Base-by-base conservation (phyloP, 2,888 invertebrate genomes). In the Harmothoe impar region DNA sequence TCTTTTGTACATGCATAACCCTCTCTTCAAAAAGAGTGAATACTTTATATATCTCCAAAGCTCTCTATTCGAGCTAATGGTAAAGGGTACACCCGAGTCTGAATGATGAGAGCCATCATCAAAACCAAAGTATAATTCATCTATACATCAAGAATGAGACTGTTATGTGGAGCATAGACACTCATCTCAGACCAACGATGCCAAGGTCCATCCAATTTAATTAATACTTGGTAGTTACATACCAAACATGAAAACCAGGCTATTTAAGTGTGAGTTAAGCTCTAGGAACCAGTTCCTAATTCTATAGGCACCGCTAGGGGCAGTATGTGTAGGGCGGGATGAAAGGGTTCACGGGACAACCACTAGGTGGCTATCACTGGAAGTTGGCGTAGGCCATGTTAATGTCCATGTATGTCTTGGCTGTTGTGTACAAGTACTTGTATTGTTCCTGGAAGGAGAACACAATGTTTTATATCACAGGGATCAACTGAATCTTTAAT, bases 341-440 rank as follows among this genome's bases (percentile, higher is more conserved):
- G 72, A 25, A 25, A 29, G 3, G 17, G 25, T 72, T 72, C 5
- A 15, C 25, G 3, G 10, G 29, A 0, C 25, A 3, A 15, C 29
- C 31, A 25, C 29, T 15, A 72, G 72, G 31, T 15, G 81, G 23
- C 81, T 17, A 15, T 81, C n/a, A 81, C 43, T 81, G 33, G 86
- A 54, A 86, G 86, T 86, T 86, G 52, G 52, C 86, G 31, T 86
- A 86, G 7, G 86, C 86, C 86, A 52, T 56, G 29, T 86, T 86
- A 54, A 86, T 86, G 52, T 86, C 86, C 86, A 86, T 86, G 33
- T 86, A 86, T 0, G 31, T 29, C 56, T 86, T 29, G 23, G 86
- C 86, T 5, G 56, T 29, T 25, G 51, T 54, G 25, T 86, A 86
- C 29, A 86, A 25, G 54, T 25, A 86, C 29, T 56, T 17, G 54